phyloP scores from a whole-genome alignment of 1,140 invertebrate species.

The Belonocnema kinseyi region DNA sequence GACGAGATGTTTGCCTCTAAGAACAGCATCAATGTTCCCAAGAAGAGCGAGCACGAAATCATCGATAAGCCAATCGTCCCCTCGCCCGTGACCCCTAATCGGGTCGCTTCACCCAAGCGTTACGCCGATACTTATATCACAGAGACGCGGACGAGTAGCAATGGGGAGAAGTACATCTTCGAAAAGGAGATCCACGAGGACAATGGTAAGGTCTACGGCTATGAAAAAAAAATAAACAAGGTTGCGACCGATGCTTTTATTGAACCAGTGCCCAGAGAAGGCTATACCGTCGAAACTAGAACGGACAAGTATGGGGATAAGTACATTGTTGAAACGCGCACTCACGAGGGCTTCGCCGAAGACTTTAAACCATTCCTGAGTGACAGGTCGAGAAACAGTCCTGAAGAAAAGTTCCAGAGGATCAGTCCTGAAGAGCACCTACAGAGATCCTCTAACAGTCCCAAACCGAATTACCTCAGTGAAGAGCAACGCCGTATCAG shows the following conservation, averaged over 20 bases:
- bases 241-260: slow-evolving; percentile 58
- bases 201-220: slow-evolving; percentile 70
- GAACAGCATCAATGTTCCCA: slow-evolving; percentile 59
- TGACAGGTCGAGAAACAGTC: slow-evolving; percentile 60
- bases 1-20: slow-evolving; percentile 69
- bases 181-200: slow-evolving; percentile 71
- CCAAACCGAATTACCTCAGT: slow-evolving; percentile 34
- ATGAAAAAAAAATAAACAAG: slow-evolving; percentile 72
- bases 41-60: slow-evolving; percentile 70
- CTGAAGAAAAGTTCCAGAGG: slow-evolving; percentile 57
- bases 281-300: slow-evolving; percentile 76
- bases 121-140: slow-evolving; percentile 73
- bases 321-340: slow-evolving; percentile 77
- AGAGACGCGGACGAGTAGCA: slow-evolving; percentile 70
- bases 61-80: slow-evolving; percentile 73
- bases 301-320: slow-evolving; percentile 75
- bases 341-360: slow-evolving; percentile 62
- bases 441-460: slow-evolving; percentile 37
- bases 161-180: slow-evolving; percentile 71
- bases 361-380: slow-evolving; percentile 67
- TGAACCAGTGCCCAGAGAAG: slow-evolving; percentile 67
- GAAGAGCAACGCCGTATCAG: slow-evolving; percentile 45
- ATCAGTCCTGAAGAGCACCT: slow-evolving; percentile 30
- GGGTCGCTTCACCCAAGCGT: slow-evolving; percentile 66
- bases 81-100: slow-evolving; percentile 67